Evolutionary conservation across 2,888 invertebrate species (phyloP).

Genomic region (Labia minor): DNA sequence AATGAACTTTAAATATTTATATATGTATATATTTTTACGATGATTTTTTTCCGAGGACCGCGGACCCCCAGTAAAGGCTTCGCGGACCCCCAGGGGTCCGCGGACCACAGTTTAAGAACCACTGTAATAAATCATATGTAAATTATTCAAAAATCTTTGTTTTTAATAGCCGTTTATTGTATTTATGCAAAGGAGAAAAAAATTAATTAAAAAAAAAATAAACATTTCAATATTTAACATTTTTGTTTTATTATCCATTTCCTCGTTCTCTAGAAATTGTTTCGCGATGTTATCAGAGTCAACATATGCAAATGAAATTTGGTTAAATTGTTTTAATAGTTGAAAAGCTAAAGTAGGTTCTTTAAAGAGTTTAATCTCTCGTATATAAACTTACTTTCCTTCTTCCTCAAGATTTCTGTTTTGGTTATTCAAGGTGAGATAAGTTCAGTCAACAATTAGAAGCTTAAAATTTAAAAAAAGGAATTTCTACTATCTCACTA

Average conservation of each 20-base stretch:
- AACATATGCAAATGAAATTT: constrained; percentile 13
- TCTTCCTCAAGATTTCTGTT: background rate
- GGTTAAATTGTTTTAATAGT: constrained; percentile 3
- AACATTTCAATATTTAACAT: constrained; percentile 1
- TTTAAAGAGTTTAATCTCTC: constrained; percentile 1
- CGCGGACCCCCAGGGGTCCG: no score
- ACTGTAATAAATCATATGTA: no score
- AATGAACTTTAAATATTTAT: no score
- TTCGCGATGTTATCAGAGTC: background rate
- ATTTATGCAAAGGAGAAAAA: no score
- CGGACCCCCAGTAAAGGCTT: no score
- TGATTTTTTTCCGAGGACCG: no score
- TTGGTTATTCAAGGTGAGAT: background rate
- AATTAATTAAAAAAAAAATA: background rate
- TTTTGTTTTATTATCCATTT: background rate
- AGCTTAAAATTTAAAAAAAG: no score
- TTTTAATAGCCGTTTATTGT: no score
- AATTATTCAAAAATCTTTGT: no score
- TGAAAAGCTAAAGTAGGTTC: background rate
- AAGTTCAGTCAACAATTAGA: background rate
- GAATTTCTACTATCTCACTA: no score
- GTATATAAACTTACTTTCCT: background rate
- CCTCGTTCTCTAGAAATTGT: background rate
- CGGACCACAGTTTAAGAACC: no score
- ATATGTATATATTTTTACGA: no score